phyloP scores from a whole-genome alignment of 2,113 vertebrate species.

The Larimichthys polyactis region DNA sequence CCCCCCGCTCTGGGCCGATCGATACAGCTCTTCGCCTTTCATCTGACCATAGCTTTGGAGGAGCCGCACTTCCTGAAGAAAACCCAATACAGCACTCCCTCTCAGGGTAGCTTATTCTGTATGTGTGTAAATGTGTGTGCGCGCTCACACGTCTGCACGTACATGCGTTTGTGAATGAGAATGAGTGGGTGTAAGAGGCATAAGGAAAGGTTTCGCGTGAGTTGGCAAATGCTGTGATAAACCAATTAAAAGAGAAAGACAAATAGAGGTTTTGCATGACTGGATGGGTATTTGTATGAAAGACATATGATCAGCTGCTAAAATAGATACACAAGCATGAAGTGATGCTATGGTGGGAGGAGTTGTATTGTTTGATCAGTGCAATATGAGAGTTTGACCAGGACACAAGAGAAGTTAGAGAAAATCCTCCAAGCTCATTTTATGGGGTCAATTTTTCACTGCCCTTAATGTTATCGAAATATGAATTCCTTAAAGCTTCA shows the following conservation, averaged over 20 bases:
- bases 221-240: conserved; percentile 21
- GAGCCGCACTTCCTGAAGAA: conserved; percentile 87
- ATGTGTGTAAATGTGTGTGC: conserved; percentile 30
- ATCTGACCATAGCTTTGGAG: conserved; percentile 87
- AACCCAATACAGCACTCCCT: conserved; percentile 82
- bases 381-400: not conserved
- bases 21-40: conserved; percentile 88
- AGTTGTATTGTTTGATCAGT: not conserved
- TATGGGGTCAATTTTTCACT: conserved; percentile 5
- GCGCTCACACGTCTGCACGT: conserved; percentile 20
- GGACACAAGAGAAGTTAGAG: not conserved
- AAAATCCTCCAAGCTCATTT: conserved; percentile 13
- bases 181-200: conserved; percentile 21
- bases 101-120: conserved; percentile 66
- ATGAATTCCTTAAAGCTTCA: conserved; percentile 42
- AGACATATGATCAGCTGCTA: not conserved
- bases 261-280: conserved; percentile 9
- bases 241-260: conserved; percentile 41
- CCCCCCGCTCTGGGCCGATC: conserved; percentile 80
- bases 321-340: conserved; percentile 16
- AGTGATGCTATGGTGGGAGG: not conserved
- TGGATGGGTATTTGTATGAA: conserved; percentile 4
- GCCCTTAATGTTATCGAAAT: conserved; percentile 17
- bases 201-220: conserved; percentile 29
- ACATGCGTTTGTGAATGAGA: conserved; percentile 57